These are phyloP conservation scores for Chaetodon trifasciatus DNA, from an alignment of 2,797 vertebrate genomes.

Conservation along the genomic window DNA sequence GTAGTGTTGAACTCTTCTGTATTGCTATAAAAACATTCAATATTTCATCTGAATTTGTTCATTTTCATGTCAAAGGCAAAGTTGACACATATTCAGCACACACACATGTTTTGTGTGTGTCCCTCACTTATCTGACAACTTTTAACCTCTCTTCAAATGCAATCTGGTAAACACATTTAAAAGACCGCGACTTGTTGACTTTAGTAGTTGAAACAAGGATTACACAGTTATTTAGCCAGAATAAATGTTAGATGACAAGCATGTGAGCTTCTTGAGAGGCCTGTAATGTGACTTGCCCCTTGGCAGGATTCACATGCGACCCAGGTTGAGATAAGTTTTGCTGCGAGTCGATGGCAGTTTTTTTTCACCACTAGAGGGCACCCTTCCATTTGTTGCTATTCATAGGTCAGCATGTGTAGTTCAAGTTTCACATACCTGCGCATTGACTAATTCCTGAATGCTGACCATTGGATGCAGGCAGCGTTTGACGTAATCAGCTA, in stretches of 20 bases:
- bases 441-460: constrained; percentile 51
- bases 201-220: constrained; percentile 34
- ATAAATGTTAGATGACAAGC: constrained; percentile 50
- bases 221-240: constrained; percentile 37
- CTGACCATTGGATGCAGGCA: constrained; percentile 20
- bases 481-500: constrained; percentile 18
- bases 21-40: constrained; percentile 51
- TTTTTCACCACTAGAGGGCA: constrained; percentile 72
- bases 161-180: constrained; percentile 5
- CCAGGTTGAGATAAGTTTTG: background rate
- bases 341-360: background rate
- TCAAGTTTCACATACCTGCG: constrained; percentile 34
- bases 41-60: constrained; percentile 20
- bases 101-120: background rate
- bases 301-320: constrained; percentile 1
- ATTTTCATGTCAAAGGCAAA: constrained; percentile 4
- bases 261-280: constrained; percentile 40
- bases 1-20: constrained; percentile 29
- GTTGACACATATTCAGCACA: background rate
- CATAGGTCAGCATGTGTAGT: background rate
- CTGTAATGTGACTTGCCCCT: constrained; percentile 18
- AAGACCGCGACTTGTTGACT: background rate
- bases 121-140: background rate
- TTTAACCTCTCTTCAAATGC: constrained; percentile 4
- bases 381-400: constrained; percentile 10